Conservation (phyloP, 2,797 vertebrate species). For the Periparus ater region DNA sequence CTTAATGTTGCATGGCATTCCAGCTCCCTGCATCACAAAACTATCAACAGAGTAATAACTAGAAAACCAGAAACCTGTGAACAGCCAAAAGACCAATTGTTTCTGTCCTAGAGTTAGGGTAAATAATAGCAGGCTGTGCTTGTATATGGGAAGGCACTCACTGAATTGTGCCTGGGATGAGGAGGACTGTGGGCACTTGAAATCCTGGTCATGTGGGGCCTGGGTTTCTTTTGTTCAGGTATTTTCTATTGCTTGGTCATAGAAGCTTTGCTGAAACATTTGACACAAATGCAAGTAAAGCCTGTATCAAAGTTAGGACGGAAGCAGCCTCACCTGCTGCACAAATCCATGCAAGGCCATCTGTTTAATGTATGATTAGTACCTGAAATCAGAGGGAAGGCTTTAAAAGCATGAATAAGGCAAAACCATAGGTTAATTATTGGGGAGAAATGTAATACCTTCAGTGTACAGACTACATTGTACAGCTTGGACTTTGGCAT, state of each 20-base stretch:
- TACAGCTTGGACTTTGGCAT: background rate
- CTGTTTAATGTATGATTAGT: background rate
- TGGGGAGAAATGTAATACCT: background rate
- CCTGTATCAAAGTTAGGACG: background rate
- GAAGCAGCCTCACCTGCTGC: background rate
- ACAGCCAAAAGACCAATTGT: background rate
- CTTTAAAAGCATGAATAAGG: background rate
- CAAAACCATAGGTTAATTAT: background rate
- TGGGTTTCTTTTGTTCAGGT: background rate
- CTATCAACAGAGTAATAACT: conserved; percentile 8
- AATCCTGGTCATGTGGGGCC: background rate
- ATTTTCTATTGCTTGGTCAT: background rate
- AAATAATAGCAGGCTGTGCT: background rate
- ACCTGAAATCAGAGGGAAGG: background rate
- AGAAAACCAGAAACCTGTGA: background rate
- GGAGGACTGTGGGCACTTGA: background rate
- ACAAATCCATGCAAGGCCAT: background rate
- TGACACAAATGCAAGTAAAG: background rate
- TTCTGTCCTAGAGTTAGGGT: background rate
- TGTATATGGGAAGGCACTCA: background rate
- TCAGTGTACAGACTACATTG: background rate
- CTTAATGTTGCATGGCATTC: background rate
- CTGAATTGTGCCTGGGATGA: background rate
- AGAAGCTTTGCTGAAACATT: background rate
- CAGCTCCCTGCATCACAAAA: background rate